Percentiles rank a stretch among this genome's conserved stretches.
Evolutionary conservation across 1,140 invertebrate species (phyloP).

Genomic region (Drosophila pectinifera): DNA sequence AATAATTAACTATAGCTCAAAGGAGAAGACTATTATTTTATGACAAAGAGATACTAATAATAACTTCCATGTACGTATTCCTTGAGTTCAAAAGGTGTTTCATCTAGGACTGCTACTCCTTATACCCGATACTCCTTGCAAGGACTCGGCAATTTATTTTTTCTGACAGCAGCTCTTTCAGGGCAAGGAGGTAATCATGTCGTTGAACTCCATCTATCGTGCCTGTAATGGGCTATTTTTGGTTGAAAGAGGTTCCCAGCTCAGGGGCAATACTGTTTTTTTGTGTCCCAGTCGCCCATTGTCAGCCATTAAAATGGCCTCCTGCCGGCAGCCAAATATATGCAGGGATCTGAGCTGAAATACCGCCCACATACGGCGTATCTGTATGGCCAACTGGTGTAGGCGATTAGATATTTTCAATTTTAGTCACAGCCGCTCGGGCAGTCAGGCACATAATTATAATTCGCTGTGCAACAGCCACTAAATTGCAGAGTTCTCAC

Average conservation of each 20-base stretch:
- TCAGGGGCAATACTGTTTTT: slow-evolving; percentile 12
- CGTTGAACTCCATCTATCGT: neutral
- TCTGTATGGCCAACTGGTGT: neutral
- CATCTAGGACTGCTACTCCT: neutral
- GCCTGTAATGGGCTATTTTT: slow-evolving; percentile 37
- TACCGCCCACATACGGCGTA: slow-evolving; percentile 2
- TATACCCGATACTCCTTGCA: neutral
- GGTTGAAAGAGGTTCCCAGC: slow-evolving; percentile 4
- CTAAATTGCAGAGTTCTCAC: slow-evolving; percentile 59
- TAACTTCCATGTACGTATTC: too few species aligned
- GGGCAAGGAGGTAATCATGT: neutral
- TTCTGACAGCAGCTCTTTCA: neutral
- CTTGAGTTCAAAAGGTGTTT: neutral
- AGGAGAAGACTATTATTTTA: too few species aligned
- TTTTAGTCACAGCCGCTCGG: slow-evolving; percentile 12
- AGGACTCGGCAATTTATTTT: neutral
- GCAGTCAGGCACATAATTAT: slow-evolving; percentile 64
- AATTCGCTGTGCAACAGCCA: slow-evolving; percentile 54
- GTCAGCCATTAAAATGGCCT: slow-evolving; percentile 36
- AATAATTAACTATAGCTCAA: too few species aligned
- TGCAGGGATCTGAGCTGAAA: neutral
- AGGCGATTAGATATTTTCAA: slow-evolving; percentile 47
- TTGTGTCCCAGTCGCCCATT: slow-evolving; percentile 9
- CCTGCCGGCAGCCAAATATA: slow-evolving; percentile 6
- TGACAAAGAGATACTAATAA: too few species aligned